Evolutionary conservation across 2,797 vertebrate species (phyloP).

Genomic region (Micropoecilia bifurca): DNA sequence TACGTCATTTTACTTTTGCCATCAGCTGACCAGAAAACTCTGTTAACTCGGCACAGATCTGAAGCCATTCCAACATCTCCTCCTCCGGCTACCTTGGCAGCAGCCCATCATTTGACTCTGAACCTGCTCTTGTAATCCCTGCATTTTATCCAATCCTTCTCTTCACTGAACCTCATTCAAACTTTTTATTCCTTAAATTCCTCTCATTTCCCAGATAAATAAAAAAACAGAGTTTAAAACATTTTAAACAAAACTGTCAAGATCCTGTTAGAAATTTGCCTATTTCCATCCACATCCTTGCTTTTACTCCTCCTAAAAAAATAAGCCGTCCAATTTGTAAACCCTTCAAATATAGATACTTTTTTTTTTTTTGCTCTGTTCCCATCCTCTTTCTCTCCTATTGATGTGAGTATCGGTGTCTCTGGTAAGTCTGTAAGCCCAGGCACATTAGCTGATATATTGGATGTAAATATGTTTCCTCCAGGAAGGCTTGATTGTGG

Average conservation of each 20-base stretch:
- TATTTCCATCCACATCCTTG: background rate
- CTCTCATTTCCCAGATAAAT: conserved; percentile 38
- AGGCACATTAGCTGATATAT: conserved; percentile 60
- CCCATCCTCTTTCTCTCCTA: conserved; percentile 15
- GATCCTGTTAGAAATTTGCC: conserved; percentile 27
- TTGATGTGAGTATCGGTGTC: conserved; percentile 52
- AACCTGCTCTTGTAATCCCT: conserved; percentile 53
- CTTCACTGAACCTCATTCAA: conserved; percentile 49
- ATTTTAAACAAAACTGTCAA: conserved; percentile 56
- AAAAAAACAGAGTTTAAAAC: conserved; percentile 49
- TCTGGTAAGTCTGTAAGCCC: conserved; percentile 66
- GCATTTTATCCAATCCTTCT: conserved; percentile 47
- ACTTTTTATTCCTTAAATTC: conserved; percentile 49
- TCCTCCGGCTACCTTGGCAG: conserved; percentile 68
- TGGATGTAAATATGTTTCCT: conserved; percentile 74
- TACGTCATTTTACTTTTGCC: conserved; percentile 65
- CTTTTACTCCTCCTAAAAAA: background rate
- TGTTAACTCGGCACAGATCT: conserved; percentile 86
- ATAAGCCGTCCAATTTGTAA: conserved; percentile 23
- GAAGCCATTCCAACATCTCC: conserved; percentile 84
- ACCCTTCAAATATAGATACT: conserved; percentile 35
- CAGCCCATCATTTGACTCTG: conserved; percentile 55
- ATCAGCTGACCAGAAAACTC: conserved; percentile 82
- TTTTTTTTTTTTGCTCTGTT: conserved; percentile 24
- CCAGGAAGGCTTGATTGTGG: conserved; percentile 53